Conservation (phyloP, 2,113 vertebrate species). For the Petaurus breviceps region DNA sequence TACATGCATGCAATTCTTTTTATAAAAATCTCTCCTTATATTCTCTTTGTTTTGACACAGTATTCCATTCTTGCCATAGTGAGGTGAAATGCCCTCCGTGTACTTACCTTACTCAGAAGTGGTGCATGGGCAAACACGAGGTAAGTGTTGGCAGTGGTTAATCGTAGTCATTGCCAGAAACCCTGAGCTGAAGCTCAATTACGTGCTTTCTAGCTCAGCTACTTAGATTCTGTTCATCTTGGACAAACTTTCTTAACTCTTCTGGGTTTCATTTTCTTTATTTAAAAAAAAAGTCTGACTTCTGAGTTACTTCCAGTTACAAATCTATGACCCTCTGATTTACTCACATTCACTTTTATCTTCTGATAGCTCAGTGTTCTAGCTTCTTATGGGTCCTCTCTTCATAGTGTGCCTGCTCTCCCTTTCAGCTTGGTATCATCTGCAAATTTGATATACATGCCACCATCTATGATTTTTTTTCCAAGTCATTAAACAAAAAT, state of each 20-base stretch:
- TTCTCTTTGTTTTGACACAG: conserved; percentile 81
- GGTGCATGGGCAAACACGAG: conserved; percentile 99
- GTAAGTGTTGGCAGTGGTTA: conserved; percentile 84
- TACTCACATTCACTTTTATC: not conserved
- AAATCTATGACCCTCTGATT: not conserved
- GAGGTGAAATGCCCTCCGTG: conserved; percentile 98
- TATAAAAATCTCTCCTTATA: conserved; percentile 27
- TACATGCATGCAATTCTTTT: not conserved
- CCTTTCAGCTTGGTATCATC: not conserved
- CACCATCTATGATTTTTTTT: not conserved
- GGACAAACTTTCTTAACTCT: not conserved
- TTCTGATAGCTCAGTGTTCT: not conserved
- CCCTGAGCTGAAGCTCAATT: not conserved
- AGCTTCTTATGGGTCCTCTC: not conserved
- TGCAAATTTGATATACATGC: not conserved
- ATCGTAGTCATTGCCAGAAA: not conserved
- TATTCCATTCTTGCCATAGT: conserved; percentile 97
- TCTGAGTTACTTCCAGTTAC: not conserved
- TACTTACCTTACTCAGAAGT: conserved; percentile 97
- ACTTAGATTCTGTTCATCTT: not conserved
- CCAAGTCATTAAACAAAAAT: not conserved
- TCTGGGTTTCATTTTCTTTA: not conserved
- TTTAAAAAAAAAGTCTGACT: not conserved
- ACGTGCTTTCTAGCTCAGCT: not conserved
- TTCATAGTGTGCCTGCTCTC: not conserved